phyloP scores from a whole-genome alignment of 2,113 vertebrate species.

The Penelope pileata region DNA sequence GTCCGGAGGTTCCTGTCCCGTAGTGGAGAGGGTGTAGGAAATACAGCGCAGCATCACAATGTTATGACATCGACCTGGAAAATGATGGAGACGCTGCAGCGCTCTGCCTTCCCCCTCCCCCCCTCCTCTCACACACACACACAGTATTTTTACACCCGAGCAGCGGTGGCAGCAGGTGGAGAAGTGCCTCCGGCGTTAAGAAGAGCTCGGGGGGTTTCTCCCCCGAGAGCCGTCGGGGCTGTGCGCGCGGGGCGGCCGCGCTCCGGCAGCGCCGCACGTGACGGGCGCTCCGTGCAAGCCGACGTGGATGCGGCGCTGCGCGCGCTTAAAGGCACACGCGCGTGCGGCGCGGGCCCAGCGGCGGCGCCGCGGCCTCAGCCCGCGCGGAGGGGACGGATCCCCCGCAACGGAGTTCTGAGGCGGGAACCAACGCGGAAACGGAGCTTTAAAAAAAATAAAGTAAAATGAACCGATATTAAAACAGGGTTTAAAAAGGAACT shows the following conservation, averaged over 20 bases:
- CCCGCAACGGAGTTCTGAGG: no score
- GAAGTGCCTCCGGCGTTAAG: neutral
- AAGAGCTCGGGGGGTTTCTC: neutral
- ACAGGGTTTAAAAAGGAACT: no score
- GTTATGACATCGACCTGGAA: neutral
- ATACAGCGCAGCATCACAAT: neutral
- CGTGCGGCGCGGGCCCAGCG: neutral
- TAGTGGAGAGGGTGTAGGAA: neutral
- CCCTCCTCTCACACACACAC: no score
- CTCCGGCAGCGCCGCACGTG: constrained; percentile 10
- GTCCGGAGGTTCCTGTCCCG: no score
- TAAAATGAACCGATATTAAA: no score
- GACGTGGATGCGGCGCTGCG: neutral
- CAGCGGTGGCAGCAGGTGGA: constrained; percentile 28
- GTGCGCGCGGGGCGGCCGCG: neutral
- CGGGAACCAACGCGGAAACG: no score
- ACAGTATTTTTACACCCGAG: neutral
- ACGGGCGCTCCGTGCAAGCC: neutral
- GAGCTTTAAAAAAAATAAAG: no score
- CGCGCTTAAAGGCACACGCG: neutral
- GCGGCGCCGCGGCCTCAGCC: neutral
- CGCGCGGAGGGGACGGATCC: neutral
- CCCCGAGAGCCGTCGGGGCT: fast-evolving
- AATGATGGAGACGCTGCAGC: fast-evolving
- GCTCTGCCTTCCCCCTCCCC: no score